A percentile compares a stretch with the other conserved stretches of the same genome.
phyloP scores from a whole-genome alignment of 2,888 invertebrate species.

The Cristatella mucedo region DNA sequence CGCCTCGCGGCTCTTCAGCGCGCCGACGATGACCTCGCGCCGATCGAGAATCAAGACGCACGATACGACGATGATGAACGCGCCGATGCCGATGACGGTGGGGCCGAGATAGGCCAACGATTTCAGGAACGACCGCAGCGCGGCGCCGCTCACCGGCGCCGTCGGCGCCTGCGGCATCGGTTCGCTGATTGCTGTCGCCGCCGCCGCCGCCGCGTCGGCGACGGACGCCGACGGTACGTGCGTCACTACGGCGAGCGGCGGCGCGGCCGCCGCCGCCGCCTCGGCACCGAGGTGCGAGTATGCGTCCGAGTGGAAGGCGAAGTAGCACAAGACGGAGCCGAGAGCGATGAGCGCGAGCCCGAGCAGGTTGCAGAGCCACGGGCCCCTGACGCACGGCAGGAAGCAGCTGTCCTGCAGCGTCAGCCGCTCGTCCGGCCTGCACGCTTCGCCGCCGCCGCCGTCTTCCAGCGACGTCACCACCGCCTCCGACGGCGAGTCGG shows the following conservation, averaged over 20 bases:
- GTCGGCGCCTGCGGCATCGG: not conserved
- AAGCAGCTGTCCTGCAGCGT: not conserved
- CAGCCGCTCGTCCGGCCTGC: too few species aligned
- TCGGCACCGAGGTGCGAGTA: too few species aligned
- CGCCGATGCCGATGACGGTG: conserved; percentile 4
- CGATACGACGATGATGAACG: conserved; percentile 2
- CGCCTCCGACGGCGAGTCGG: not conserved
- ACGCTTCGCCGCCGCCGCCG: too few species aligned
- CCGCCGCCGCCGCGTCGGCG: too few species aligned
- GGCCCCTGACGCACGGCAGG: not conserved
- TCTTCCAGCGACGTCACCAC: not conserved
- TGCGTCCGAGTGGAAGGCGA: not conserved
- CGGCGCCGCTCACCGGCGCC: not conserved
- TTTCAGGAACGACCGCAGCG: not conserved
- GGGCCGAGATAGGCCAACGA: conserved; percentile 4
- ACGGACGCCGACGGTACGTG: too few species aligned
- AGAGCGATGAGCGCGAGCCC: not conserved
- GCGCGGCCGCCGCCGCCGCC: too few species aligned
- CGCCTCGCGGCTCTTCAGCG: too few species aligned
- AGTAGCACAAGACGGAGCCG: conserved; percentile 3
- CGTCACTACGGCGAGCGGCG: not conserved
- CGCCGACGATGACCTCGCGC: too few species aligned
- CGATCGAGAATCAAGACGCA: conserved; percentile 4
- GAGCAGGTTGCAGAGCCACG: not conserved
- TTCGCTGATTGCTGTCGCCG: not conserved